These are phyloP conservation scores for Apoda limacodes DNA, from an alignment of 2,888 invertebrate genomes.

Conservation along the genomic window DNA sequence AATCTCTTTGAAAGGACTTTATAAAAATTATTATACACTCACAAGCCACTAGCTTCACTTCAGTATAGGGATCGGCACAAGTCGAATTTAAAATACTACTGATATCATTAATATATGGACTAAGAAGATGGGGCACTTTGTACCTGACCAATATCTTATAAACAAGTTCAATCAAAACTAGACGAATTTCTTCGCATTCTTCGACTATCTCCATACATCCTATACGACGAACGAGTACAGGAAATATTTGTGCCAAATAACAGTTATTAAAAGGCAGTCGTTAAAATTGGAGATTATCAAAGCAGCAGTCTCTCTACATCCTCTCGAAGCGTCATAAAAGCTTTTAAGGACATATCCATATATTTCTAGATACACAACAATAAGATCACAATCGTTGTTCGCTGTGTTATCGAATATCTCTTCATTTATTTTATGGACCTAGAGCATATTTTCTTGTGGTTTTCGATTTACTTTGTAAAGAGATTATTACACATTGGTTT, in stretches of 20 bases:
- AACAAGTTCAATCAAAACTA: slow-evolving; percentile 76
- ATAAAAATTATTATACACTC: slow-evolving; percentile 76
- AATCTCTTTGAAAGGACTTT: slow-evolving; percentile 72
- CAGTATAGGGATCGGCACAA: slow-evolving; percentile 81
- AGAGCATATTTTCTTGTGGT: slow-evolving; percentile 66
- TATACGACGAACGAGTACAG: slow-evolving; percentile 80
- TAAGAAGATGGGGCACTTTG: slow-evolving; percentile 66
- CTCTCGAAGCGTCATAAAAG: slow-evolving; percentile 70
- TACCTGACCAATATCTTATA: slow-evolving; percentile 74
- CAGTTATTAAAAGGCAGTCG: slow-evolving; percentile 75
- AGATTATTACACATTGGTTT: slow-evolving; percentile 41
- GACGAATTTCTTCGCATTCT: slow-evolving; percentile 82
- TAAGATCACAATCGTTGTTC: slow-evolving; percentile 44
- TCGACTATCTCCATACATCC: slow-evolving; percentile 79
- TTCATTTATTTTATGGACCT: slow-evolving; percentile 60
- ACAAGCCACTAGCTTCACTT: slow-evolving; percentile 84
- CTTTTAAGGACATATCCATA: slow-evolving; percentile 54
- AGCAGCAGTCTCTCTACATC: slow-evolving; percentile 71
- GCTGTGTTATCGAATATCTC: slow-evolving; percentile 50
- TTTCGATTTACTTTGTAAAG: slow-evolving; percentile 72
- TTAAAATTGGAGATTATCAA: slow-evolving; percentile 69
- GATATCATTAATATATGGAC: slow-evolving; percentile 80
- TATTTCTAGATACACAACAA: slow-evolving; percentile 41
- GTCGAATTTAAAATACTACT: slow-evolving; percentile 79
- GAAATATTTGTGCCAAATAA: slow-evolving; percentile 80